A percentile compares a stretch with the other conserved stretches of the same genome.
Conservation (phyloP, 2,888 invertebrate genomes). For the Aproaerema taeniolella region DNA sequence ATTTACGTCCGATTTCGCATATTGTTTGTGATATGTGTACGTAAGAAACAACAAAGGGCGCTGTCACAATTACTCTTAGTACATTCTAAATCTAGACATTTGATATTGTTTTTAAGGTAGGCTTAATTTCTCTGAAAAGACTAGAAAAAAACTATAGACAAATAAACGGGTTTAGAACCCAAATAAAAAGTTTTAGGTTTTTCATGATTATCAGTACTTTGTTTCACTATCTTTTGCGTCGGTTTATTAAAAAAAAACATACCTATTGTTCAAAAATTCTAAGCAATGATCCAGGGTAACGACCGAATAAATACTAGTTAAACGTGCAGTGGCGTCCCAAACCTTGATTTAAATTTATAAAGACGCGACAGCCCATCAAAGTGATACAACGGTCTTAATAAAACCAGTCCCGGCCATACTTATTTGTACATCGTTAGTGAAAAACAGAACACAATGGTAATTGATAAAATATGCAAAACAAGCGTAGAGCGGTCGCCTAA, state of each 20-base stretch:
- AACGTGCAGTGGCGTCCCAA: conserved; percentile 25
- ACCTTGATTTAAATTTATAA: conserved; percentile 33
- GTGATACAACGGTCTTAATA: conserved; percentile 40
- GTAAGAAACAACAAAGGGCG: no score
- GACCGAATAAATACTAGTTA: conserved; percentile 27
- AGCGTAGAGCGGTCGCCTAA: conserved; percentile 22
- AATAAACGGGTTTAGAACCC: no score
- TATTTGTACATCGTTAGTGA: conserved; percentile 65
- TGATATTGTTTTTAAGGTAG: no score
- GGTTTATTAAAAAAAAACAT: no score
- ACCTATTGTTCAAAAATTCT: conserved; percentile 20
- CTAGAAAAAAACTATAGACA: no score
- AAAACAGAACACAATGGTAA: conserved; percentile 47
- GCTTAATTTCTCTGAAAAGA: no score
- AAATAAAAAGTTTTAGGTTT: no score
- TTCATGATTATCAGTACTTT: no score
- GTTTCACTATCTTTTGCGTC: no score
- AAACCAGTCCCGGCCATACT: conserved; percentile 32
- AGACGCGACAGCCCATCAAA: conserved; percentile 31
- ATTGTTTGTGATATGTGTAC: conserved; percentile 16
- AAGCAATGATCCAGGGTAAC: conserved; percentile 25
- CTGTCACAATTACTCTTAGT: no score
- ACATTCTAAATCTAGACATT: no score
- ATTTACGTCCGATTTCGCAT: conserved; percentile 48
- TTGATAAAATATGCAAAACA: conserved; percentile 68